phyloP scores from a whole-genome alignment of 2,113 vertebrate genomes.

The Notothenia coriiceps region DNA sequence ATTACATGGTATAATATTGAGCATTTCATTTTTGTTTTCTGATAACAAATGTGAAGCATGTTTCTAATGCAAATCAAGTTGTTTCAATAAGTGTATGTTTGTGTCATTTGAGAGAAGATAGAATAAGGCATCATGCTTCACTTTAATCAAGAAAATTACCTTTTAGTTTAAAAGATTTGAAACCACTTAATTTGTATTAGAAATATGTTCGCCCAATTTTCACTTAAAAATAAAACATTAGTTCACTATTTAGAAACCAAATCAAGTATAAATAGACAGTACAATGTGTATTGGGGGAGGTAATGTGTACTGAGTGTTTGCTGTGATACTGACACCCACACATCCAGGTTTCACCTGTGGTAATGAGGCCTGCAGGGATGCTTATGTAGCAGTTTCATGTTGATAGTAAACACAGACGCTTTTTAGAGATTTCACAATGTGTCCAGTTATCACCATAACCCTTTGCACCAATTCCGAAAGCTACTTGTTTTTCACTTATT shows the following conservation, averaged over 20 bases:
- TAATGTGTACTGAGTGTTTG: background rate
- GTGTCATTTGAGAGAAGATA: background rate
- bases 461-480: background rate
- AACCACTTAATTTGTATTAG: too few species aligned
- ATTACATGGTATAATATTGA: too few species aligned
- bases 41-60: background rate
- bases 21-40: background rate
- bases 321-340: background rate
- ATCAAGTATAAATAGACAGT: too few species aligned
- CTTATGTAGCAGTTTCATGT: conserved; percentile 51
- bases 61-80: background rate
- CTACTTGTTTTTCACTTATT: background rate
- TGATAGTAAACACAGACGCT: conserved; percentile 31
- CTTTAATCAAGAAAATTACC: background rate
- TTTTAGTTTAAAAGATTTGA: too few species aligned
- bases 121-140: background rate
- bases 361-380: conserved; percentile 20
- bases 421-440: background rate
- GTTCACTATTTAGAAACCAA: too few species aligned
- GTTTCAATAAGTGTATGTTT: background rate
- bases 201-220: background rate
- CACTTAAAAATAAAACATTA: background rate
- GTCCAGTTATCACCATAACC: background rate
- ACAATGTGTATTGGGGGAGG: background rate
- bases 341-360: conserved; percentile 11